These are phyloP conservation scores for Temnothorax longispinosus DNA, from an alignment of 1,140 invertebrate species.

Conservation along the genomic window DNA sequence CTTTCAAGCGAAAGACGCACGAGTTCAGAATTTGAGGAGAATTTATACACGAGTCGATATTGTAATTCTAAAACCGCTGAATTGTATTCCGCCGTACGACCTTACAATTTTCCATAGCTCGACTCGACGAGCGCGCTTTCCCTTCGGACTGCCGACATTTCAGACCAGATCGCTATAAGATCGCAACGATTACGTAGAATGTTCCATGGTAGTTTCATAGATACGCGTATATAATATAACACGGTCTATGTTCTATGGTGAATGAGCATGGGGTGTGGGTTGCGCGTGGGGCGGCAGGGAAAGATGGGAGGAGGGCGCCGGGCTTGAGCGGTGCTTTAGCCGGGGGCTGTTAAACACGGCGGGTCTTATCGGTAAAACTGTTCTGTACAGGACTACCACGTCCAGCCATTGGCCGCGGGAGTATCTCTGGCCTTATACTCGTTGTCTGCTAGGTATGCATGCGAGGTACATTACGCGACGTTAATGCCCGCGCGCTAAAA, in stretches of 20 bases:
- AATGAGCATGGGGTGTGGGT: conserved; percentile 69
- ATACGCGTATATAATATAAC: conserved; percentile 71
- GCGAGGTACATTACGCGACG: conserved; percentile 72
- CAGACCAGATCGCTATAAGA: conserved; percentile 53
- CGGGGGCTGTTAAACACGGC: conserved; percentile 82
- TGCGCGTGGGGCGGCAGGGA: conserved; percentile 5
- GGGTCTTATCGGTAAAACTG: conserved; percentile 83
- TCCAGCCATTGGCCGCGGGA: conserved; percentile 77
- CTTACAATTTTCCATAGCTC: conserved; percentile 8
- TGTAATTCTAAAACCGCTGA: background rate
- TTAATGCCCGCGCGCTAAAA: conserved; percentile 70
- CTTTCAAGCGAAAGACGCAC: background rate
- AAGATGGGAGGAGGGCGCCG: conserved; percentile 32
- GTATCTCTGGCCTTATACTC: conserved; percentile 76
- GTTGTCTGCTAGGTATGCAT: conserved; percentile 73
- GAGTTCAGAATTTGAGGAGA: background rate
- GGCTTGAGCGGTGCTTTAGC: conserved; percentile 78
- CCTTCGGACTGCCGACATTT: conserved; percentile 32
- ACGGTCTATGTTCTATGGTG: conserved; percentile 71
- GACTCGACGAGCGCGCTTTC: conserved; percentile 4
- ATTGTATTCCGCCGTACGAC: background rate
- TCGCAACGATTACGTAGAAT: conserved; percentile 65
- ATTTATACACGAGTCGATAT: background rate
- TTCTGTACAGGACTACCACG: conserved; percentile 79
- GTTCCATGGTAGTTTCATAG: conserved; percentile 65